These are phyloP conservation scores for Penaeus japonicus DNA, from an alignment of 1,140 invertebrate genomes.

Conservation along the genomic window DNA sequence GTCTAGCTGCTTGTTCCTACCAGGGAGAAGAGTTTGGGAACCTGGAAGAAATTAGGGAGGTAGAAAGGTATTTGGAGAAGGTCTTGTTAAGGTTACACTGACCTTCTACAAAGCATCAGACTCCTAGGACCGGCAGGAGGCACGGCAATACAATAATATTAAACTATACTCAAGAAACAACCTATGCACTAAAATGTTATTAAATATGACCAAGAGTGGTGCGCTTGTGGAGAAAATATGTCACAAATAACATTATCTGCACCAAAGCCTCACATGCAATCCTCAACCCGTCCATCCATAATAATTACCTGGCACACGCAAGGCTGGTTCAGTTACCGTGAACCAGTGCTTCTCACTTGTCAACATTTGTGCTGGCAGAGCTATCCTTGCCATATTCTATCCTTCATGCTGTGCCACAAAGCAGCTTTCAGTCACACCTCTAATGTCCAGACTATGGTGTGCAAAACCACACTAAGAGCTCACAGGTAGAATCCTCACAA, in stretches of 20 bases:
- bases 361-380: constrained; percentile 23
- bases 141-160: constrained; percentile 33
- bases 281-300: constrained; percentile 3
- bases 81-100: constrained; percentile 19
- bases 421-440: neutral
- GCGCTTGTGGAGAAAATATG: neutral
- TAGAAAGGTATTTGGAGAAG: constrained; percentile 40
- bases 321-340: neutral
- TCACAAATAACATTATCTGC: constrained; percentile 9
- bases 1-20: constrained; percentile 39
- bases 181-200: constrained; percentile 21
- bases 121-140: constrained; percentile 39
- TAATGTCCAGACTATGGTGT: constrained; percentile 1
- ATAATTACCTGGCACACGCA: constrained; percentile 4
- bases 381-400: constrained; percentile 4
- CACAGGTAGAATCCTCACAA: constrained; percentile 7
- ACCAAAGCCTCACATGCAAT: constrained; percentile 15
- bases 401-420: neutral
- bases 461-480: neutral
- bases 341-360: neutral
- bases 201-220: constrained; percentile 28
- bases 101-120: constrained; percentile 37
- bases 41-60: constrained; percentile 41
- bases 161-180: constrained; percentile 33
- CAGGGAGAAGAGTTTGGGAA: constrained; percentile 36